Conservation (phyloP, 2,113 vertebrate species). For the Serinus canaria region DNA sequence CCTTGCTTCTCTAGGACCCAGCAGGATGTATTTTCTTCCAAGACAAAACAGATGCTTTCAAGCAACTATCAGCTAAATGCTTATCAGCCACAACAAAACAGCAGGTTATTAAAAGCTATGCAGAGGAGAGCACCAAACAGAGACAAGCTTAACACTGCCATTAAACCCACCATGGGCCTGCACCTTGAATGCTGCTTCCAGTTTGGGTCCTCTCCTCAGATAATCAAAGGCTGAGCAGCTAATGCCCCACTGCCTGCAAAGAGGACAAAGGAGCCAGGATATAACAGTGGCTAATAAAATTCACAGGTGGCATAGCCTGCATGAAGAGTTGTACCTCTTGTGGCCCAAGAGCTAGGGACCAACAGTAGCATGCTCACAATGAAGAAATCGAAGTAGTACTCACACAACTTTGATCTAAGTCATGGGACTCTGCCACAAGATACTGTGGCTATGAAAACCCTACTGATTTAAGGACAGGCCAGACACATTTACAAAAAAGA, state of each 20-base stretch:
- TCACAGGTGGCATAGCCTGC: not conserved
- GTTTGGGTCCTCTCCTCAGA: not conserved
- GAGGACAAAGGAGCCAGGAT: not conserved
- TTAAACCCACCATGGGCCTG: not conserved
- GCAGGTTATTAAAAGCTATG: not conserved
- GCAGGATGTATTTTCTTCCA: fast-evolving
- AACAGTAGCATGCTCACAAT: fast-evolving
- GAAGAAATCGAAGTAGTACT: not conserved
- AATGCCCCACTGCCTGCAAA: not conserved
- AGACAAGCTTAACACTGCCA: not conserved
- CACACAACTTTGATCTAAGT: not conserved
- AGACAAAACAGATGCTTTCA: not conserved
- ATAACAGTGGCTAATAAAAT: not conserved
- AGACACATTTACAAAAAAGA: not conserved
- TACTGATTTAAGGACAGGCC: not conserved
- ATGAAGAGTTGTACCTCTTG: not conserved
- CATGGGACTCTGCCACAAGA: not conserved
- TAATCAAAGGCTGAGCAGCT: fast-evolving
- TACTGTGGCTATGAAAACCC: not conserved
- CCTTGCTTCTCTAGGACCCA: not conserved
- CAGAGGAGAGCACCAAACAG: not conserved
- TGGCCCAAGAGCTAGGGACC: not conserved
- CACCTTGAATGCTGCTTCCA: not conserved
- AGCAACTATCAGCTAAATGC: not conserved
- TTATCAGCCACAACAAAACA: not conserved